Conservation (phyloP, 2,888 invertebrate species). For the Lordiphosa andalusiaca region DNA sequence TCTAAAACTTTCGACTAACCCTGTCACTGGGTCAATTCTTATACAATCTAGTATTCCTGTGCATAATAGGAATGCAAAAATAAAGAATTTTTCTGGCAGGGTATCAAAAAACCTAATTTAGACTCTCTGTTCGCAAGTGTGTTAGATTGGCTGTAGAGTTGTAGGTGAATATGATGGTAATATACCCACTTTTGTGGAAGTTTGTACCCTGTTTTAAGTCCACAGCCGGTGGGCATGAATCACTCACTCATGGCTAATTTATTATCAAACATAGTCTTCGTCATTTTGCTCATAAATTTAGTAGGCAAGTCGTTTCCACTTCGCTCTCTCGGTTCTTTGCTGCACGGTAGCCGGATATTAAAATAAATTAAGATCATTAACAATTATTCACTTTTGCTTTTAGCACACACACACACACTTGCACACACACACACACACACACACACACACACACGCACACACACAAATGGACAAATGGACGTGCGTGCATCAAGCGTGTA, state of each 20-base stretch:
- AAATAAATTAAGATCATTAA: conserved; percentile 65
- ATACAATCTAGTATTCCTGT: too few species aligned
- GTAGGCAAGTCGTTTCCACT: conserved; percentile 7
- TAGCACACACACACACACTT: conserved; percentile 26
- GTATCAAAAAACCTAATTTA: too few species aligned
- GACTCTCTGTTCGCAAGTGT: too few species aligned
- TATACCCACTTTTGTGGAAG: too few species aligned
- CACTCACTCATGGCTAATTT: not conserved
- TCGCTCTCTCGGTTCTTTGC: not conserved
- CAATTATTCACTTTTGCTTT: conserved; percentile 72
- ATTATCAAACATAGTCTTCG: too few species aligned
- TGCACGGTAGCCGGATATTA: conserved; percentile 54
- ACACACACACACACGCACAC: conserved; percentile 4
- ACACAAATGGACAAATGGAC: not conserved
- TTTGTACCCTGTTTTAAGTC: conserved; percentile 8
- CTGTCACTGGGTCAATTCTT: too few species aligned
- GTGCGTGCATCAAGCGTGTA: conserved; percentile 39
- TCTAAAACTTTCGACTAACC: too few species aligned
- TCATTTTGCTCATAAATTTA: conserved; percentile 8
- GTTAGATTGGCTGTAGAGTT: too few species aligned
- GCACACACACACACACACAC: not conserved
- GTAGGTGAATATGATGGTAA: too few species aligned
- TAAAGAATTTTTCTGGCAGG: too few species aligned
- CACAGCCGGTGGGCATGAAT: not conserved
- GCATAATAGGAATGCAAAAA: too few species aligned